Percentiles rank a stretch among this genome's conserved stretches.
These are phyloP conservation scores for Hypena proboscidalis DNA, from an alignment of 2,888 invertebrate species.

Conservation along the genomic window DNA sequence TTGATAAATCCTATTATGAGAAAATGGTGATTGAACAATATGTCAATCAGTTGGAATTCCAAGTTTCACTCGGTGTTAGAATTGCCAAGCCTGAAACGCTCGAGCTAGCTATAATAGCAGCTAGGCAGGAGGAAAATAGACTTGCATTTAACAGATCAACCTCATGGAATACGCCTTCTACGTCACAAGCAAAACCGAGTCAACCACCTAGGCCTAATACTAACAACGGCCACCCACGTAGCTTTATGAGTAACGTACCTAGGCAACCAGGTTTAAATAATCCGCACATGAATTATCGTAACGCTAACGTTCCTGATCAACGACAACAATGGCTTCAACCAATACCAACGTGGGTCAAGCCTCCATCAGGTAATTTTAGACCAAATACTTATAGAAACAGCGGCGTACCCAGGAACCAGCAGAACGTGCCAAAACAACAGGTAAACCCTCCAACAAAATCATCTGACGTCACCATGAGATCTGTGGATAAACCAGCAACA, in stretches of 20 bases:
- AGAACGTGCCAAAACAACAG: background rate
- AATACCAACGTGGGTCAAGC: background rate
- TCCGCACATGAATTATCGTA: too few species aligned
- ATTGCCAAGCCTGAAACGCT: background rate
- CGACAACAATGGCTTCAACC: too few species aligned
- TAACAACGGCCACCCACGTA: too few species aligned
- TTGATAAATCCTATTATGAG: background rate
- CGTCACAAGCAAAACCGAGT: background rate
- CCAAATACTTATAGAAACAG: background rate
- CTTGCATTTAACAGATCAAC: background rate
- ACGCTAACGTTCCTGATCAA: too few species aligned
- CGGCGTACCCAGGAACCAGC: background rate
- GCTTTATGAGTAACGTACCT: too few species aligned
- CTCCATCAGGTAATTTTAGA: background rate
- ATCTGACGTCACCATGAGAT: background rate
- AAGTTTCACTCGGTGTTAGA: background rate
- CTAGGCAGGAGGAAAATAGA: background rate
- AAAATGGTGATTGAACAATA: slow-evolving; percentile 1
- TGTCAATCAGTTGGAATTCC: background rate
- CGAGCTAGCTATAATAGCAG: background rate
- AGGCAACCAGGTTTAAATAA: too few species aligned
- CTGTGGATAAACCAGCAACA: background rate
- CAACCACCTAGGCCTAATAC: background rate
- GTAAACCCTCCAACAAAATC: background rate
- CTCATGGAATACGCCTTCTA: background rate